Evolutionary conservation across 2,888 invertebrate genomes (phyloP).

Genomic region (Adelognathus sp.): DNA sequence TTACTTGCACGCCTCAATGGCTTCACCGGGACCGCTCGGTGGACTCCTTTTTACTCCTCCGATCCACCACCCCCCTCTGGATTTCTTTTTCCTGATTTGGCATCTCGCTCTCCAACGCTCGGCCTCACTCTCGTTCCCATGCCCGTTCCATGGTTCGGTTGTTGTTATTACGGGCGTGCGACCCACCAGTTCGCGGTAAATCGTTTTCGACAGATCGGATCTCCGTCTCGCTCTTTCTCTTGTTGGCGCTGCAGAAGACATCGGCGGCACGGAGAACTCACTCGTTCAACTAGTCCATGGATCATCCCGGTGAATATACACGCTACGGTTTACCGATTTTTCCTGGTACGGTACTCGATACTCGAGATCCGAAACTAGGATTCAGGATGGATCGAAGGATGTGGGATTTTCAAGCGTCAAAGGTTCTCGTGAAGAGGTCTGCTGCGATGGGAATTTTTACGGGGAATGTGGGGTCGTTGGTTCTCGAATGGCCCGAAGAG

Average conservation of each 20-base stretch:
- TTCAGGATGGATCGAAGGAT: neutral
- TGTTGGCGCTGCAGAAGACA: neutral
- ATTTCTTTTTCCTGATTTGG: slow-evolving; percentile 42
- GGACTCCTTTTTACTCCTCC: slow-evolving; percentile 60
- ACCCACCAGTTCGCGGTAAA: slow-evolving; percentile 69
- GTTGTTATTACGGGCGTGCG: slow-evolving; percentile 66
- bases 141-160: slow-evolving; percentile 9
- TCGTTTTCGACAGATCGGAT: slow-evolving; percentile 74
- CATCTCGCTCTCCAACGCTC: slow-evolving; percentile 24
- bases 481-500: no score
- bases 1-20: slow-evolving; percentile 78
- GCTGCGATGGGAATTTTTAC: neutral
- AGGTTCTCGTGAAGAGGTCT: neutral
- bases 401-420: neutral
- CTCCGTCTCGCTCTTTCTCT: slow-evolving; percentile 52
- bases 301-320: slow-evolving; percentile 52
- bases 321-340: neutral
- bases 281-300: neutral
- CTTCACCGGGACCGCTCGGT: slow-evolving; percentile 61
- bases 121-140: neutral
- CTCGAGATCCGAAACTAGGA: neutral
- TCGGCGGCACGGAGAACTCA: slow-evolving; percentile 53
- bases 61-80: slow-evolving; percentile 36
- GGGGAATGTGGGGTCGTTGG: neutral
- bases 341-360: neutral